Percentiles rank a stretch among this genome's conserved stretches.
phyloP scores from a whole-genome alignment of 1,140 invertebrate species.

The Myzus persicae region DNA sequence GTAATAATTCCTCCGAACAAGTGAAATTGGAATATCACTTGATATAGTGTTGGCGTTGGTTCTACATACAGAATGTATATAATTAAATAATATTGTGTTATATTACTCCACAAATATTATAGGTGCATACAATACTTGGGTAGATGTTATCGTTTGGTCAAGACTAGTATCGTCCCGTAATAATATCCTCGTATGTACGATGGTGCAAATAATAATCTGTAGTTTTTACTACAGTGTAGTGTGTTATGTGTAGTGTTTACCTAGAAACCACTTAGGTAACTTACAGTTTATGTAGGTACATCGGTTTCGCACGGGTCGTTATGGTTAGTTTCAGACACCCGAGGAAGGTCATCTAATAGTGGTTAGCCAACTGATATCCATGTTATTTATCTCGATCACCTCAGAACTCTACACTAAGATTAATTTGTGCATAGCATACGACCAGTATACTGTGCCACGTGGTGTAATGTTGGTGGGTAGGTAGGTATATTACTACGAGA shows the following conservation, averaged over 20 bases:
- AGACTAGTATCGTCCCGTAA: not conserved
- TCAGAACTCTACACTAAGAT: not conserved
- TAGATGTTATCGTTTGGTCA: not conserved
- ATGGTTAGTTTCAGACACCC: not conserved
- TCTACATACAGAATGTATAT: not conserved
- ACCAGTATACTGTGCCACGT: not conserved
- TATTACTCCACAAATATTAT: not conserved
- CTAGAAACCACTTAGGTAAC: not conserved
- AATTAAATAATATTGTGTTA: not conserved
- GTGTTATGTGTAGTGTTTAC: not conserved
- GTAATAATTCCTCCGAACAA: not conserved
- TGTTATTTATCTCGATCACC: not conserved
- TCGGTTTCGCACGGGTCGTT: not conserved
- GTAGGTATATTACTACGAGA: not conserved
- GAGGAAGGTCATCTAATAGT: not conserved
- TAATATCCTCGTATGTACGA: not conserved
- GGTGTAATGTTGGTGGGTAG: not conserved
- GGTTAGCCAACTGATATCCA: not conserved
- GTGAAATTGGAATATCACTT: not conserved
- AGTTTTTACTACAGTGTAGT: not conserved
- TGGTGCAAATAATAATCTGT: not conserved
- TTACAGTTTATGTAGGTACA: not conserved
- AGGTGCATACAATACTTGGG: not conserved
- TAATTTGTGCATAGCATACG: not conserved
- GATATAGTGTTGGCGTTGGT: not conserved